Evolutionary conservation across 2,888 invertebrate genomes (phyloP), one percentile per base, ranked within the genome.

Genomic region (Hecatera dysodea): DNA sequence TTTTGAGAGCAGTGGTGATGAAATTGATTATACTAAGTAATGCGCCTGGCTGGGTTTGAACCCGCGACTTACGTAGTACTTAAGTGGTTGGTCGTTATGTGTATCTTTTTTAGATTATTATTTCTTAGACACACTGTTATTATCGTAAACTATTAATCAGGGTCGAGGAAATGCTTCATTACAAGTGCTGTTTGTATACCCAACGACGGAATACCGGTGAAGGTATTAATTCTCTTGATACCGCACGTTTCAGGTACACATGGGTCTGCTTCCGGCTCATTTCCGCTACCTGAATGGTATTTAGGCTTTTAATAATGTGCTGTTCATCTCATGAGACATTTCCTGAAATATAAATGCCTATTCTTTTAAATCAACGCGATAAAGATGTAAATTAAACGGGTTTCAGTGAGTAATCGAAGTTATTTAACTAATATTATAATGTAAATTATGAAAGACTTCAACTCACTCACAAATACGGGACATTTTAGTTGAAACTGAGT

Each of bases 171-270:
- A 46, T 39, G 24, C 24, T 55, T 55, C 1, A 66, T 55, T 46
- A 33, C 4, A 39, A 24, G 17, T 24, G 17, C 22, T 27, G 44
- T 46, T 22, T 71, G 36, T 53, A 22, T 5, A 8, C 39, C 24
- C n/a, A 39, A 71, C 50, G 42, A 52, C 2, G 36, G 75, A 22
- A 53, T 29, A 24, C 75, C 75, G 46, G n/a, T 55, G 12, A 65
- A n/a, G n/a, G n/a, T n/a, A n/a, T n/a, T n/a, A n/a, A 29, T 39
- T 24, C 5, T 46, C 12, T 17, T 29, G 53, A 64, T 46, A 46
- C 7, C 44, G 52, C 36, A 64, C 29, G 27, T 46, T 74, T n/a
- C 29, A 55, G 53, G 53, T n/a, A 17, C 19, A 74, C 39, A 33
- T 33, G 55, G 75, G 33, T 48, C 39, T 8, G 33, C 55, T 66